Evolutionary conservation across 2,888 invertebrate species (phyloP).

Genomic region (Autographa gamma): DNA sequence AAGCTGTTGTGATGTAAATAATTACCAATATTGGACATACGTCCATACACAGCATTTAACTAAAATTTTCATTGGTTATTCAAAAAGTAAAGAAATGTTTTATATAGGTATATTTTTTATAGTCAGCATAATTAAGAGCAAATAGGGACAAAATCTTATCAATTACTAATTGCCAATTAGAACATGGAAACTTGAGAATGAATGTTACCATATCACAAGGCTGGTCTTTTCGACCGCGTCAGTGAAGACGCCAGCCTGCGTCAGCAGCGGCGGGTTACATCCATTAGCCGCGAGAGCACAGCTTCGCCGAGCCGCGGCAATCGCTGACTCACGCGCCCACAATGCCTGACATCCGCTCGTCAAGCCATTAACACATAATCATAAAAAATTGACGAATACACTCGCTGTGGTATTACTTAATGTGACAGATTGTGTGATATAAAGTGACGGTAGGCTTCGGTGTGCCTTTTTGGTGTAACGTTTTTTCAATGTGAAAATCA

Average conservation of each 20-base stretch:
- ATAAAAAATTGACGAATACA: constrained; percentile 1
- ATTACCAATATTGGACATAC: too few species aligned
- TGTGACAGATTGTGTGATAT: neutral
- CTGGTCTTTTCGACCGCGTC: neutral
- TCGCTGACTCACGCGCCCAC: neutral
- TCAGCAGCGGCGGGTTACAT: neutral
- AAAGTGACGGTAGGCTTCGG: neutral
- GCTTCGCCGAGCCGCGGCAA: neutral
- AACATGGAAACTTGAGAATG: neutral
- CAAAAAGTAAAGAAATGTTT: too few species aligned
- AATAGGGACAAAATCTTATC: too few species aligned
- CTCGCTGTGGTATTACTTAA: neutral
- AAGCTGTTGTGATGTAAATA: too few species aligned
- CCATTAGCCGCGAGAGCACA: constrained; percentile 3
- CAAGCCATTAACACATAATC: neutral
- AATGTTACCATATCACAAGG: neutral
- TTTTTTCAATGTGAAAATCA: too few species aligned
- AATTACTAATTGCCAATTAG: too few species aligned
- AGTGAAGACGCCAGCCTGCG: neutral
- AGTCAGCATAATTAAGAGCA: too few species aligned
- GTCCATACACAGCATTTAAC: too few species aligned
- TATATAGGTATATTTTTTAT: too few species aligned
- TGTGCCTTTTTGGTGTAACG: too few species aligned
- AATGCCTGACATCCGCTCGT: neutral
- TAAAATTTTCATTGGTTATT: too few species aligned